A percentile compares a stretch with the other conserved stretches of the same genome.
Conservation (phyloP, 2,888 invertebrate species). For the Anthrax anthrax region DNA sequence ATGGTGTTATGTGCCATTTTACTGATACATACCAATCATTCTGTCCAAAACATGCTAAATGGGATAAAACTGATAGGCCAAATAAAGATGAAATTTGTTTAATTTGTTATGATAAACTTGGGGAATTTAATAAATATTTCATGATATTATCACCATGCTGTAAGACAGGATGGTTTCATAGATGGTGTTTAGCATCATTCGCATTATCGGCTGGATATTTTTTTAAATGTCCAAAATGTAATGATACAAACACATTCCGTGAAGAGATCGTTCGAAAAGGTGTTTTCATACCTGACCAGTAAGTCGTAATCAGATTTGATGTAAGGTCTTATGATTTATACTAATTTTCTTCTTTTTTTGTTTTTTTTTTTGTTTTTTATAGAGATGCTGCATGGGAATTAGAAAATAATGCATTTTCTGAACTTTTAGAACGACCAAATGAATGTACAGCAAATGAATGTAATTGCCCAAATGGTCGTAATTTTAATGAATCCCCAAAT, state of each 20-base stretch:
- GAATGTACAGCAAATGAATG: constrained; percentile 47
- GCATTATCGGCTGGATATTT: constrained; percentile 66
- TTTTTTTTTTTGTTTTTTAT: constrained; percentile 12
- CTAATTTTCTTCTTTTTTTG: too few relatives aligned
- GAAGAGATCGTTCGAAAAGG: constrained; percentile 47
- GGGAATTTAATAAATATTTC: constrained; percentile 30
- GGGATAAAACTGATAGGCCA: neutral
- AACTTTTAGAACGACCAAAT: constrained; percentile 47
- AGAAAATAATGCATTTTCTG: constrained; percentile 58
- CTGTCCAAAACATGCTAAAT: constrained; percentile 17
- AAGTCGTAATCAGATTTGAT: constrained; percentile 18
- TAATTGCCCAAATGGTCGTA: constrained; percentile 42
- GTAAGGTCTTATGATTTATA: too few relatives aligned
- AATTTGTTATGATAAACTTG: constrained; percentile 50
- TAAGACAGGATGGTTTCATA: constrained; percentile 61
- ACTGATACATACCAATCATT: constrained; percentile 42
- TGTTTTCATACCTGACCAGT: constrained; percentile 69
- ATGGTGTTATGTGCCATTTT: constrained; percentile 49
- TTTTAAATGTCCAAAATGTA: constrained; percentile 72
- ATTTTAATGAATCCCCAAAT: constrained; percentile 15
- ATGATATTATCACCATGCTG: constrained; percentile 66
- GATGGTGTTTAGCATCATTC: constrained; percentile 52
- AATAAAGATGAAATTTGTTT: constrained; percentile 36
- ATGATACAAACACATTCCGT: constrained; percentile 50
- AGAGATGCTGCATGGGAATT: constrained; percentile 77